A percentile compares a stretch with the other conserved stretches of the same genome.
Evolutionary conservation across 2,797 vertebrate genomes (phyloP).

Genomic region (Hyperoplus lanceolatus): DNA sequence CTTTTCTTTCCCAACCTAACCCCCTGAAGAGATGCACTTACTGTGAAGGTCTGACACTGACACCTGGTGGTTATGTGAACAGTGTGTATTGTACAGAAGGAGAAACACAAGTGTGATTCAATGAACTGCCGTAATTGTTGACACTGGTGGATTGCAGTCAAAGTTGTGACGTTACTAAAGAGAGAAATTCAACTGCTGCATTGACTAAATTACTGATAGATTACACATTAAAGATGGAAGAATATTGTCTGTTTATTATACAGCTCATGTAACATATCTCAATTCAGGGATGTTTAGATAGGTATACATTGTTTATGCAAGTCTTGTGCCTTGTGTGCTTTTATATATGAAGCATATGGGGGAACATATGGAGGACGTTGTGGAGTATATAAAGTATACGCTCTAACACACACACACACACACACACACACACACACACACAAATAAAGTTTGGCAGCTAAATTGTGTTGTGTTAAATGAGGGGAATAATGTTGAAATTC

Average conservation of each 20-base stretch:
- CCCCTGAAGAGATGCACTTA: not conserved
- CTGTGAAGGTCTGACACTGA: conserved; percentile 68
- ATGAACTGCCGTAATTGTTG: not conserved
- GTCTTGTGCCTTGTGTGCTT: not conserved
- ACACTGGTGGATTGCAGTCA: not conserved
- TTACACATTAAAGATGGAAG: not conserved
- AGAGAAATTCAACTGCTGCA: not conserved
- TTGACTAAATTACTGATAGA: not conserved
- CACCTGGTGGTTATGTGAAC: conserved; percentile 74
- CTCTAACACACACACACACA: not conserved
- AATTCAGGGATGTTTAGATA: not conserved
- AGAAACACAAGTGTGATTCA: conserved; percentile 1
- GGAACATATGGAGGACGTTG: not conserved
- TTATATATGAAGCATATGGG: conserved; percentile 2
- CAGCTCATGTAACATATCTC: not conserved
- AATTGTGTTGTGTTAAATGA: not conserved
- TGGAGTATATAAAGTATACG: not conserved
- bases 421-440: not conserved
- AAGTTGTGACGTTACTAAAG: not conserved
- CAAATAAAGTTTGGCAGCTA: not conserved
- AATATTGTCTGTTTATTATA: not conserved
- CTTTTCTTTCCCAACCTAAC: not conserved
- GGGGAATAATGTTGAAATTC: not conserved
- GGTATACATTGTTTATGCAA: not conserved
- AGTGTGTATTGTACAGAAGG: not conserved